Percentiles rank a stretch among this genome's conserved stretches.
phyloP scores from a whole-genome alignment of 1,140 invertebrate species.

The Heliconius himera region DNA sequence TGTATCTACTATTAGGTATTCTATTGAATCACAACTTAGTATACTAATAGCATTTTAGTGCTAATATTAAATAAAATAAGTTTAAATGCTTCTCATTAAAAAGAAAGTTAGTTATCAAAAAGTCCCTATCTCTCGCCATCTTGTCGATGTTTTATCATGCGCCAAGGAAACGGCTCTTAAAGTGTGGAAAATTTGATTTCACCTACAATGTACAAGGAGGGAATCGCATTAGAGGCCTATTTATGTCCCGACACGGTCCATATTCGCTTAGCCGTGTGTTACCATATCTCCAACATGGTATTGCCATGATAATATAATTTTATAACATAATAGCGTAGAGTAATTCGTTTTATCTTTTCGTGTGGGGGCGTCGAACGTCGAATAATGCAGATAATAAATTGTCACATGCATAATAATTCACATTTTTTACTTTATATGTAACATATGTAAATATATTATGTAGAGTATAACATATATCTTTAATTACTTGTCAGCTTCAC shows the following conservation, averaged over 20 bases:
- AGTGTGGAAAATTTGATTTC: slow-evolving; percentile 41
- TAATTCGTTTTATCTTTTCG: slow-evolving; percentile 31
- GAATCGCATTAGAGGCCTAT: slow-evolving; percentile 25
- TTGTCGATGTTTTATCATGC: slow-evolving; percentile 52
- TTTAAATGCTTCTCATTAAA: slow-evolving; percentile 11
- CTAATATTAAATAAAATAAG: not conserved
- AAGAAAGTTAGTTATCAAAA: slow-evolving; percentile 29
- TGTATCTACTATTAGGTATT: too few species aligned
- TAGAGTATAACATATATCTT: not conserved
- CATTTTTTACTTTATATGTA: not conserved
- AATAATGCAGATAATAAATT: slow-evolving; percentile 1
- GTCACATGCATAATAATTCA: not conserved
- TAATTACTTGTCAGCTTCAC: too few species aligned
- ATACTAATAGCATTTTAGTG: not conserved
- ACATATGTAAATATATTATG: too few species aligned
- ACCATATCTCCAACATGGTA: slow-evolving; percentile 19
- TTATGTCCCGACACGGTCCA: slow-evolving; percentile 17
- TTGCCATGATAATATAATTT: slow-evolving; percentile 34
- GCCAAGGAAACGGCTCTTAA: slow-evolving; percentile 40
- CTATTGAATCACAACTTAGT: too few species aligned
- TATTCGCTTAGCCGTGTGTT: slow-evolving; percentile 20
- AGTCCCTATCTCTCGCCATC: slow-evolving; percentile 47
- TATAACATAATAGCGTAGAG: slow-evolving; percentile 31
- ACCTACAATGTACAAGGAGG: slow-evolving; percentile 23
- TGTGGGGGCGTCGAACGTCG: slow-evolving; percentile 13